These are phyloP conservation scores for Arge pagana DNA, from an alignment of 2,888 invertebrate genomes.

Conservation along the genomic window DNA sequence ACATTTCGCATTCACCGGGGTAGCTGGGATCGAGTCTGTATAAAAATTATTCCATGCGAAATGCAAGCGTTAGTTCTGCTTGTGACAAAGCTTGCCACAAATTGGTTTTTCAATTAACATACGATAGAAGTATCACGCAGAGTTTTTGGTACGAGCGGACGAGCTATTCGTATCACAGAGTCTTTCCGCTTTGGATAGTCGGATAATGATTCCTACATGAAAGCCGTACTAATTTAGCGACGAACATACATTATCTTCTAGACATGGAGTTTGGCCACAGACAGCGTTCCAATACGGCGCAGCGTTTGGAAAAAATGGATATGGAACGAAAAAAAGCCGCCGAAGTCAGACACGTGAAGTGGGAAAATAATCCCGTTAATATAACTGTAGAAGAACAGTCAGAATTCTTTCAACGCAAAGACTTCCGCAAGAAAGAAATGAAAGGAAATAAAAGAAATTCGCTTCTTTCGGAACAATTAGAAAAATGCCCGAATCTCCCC, in stretches of 20 bases:
- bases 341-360: conserved; percentile 76
- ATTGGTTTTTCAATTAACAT: too few relatives aligned
- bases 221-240: too few relatives aligned
- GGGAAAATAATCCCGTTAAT: conserved; percentile 65
- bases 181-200: too few relatives aligned
- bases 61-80: conserved; percentile 65
- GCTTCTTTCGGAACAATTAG: conserved; percentile 74
- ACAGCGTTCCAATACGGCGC: conserved; percentile 85
- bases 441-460: conserved; percentile 60
- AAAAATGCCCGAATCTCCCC: conserved; percentile 76
- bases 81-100: too few relatives aligned
- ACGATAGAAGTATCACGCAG: too few relatives aligned
- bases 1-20: too few relatives aligned
- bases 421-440: conserved; percentile 46
- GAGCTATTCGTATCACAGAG: too few relatives aligned
- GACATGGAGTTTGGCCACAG: conserved; percentile 63
- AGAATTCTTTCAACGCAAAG: conserved; percentile 65
- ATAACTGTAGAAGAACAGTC: conserved; percentile 65
- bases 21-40: too few relatives aligned
- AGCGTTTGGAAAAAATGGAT: conserved; percentile 86
- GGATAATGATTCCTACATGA: too few relatives aligned
- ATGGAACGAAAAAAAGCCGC: conserved; percentile 80
- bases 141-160: too few relatives aligned
- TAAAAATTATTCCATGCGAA: conserved; percentile 62
- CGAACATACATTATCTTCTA: too few relatives aligned